Base-by-base conservation (phyloP, 2,113 vertebrate species). In the Mormoops blainvillei region DNA sequence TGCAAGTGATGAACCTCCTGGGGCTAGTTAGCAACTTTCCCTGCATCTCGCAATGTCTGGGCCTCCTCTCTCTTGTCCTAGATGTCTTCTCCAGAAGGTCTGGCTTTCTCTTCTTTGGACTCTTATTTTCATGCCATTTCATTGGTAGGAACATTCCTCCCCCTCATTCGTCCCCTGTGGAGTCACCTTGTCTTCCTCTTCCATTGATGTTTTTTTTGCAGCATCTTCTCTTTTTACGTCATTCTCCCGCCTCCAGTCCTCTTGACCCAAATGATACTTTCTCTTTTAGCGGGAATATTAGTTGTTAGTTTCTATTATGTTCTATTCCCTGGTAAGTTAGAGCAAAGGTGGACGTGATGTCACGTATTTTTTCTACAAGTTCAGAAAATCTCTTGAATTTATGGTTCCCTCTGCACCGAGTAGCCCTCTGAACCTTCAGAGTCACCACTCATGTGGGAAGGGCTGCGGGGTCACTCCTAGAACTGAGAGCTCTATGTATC, bases 91-190 rank as follows among this genome's bases (percentile, higher is more conserved):
- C 26, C 43, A 58, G 52, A 38, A 85, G 15, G 11, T 3, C 19
- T 28, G 43, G 22, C 33, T n/a, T 88, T 45, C 45, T 61, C 43
- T 67, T 7, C 41, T 3, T 43, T 24, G 24, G 41, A 82, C 36
- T 54, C n/a, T 2, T 38, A 0, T 4, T 5, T 9, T 0, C 0
- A 0, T 19, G 13, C 28, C 14, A 5, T 13, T 19, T 15, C 41
- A 1, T 5, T 36, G 50, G 10, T 3, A 22, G 4, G 3, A 56
- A 45, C 1, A 9, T 3, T 5, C 67, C 24, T 33, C 38, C 43
- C 31, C 24, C 12, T 70, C 4, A 0, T 5, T 50, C 43, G 31
- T 52, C 38, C 33, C 73, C 45, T 13, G 0, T 3, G 15, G 8
- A 48, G 16, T 12, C 54, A 36, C 31, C 7, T 36, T 31, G 36